Evolutionary conservation across 2,888 invertebrate genomes (phyloP).

Genomic region (Bugulina stolonifera): DNA sequence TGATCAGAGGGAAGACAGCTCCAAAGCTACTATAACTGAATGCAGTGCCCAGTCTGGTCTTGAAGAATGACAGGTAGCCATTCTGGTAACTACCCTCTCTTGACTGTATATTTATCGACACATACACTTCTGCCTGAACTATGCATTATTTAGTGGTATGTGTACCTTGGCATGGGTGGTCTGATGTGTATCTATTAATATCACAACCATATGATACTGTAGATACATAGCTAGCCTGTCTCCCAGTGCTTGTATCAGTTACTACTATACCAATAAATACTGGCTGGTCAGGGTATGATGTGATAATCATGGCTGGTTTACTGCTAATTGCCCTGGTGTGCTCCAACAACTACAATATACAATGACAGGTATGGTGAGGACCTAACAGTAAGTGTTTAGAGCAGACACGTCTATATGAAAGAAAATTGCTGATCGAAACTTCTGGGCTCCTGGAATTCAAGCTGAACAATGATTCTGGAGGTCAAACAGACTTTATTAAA

Average conservation of each 20-base stretch:
- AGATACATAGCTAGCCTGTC: not conserved
- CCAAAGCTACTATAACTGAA: no score
- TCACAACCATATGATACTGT: conserved; percentile 3
- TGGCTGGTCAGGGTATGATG: conserved; percentile 16
- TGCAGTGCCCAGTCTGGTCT: no score
- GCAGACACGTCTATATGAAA: no score
- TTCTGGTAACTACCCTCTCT: not conserved
- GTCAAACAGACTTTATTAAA: no score
- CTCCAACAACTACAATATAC: not conserved
- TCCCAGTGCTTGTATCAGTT: not conserved
- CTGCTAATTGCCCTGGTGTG: not conserved
- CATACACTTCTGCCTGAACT: not conserved
- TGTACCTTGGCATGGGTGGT: conserved; percentile 10
- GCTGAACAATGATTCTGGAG: no score
- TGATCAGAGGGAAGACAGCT: no score
- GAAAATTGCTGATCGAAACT: no score
- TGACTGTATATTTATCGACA: no score
- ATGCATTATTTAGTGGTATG: not conserved
- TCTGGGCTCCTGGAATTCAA: no score
- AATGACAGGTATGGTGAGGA: no score
- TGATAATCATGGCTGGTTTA: conserved; percentile 3
- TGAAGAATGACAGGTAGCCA: not conserved
- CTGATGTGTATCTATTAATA: not conserved
- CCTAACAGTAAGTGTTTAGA: no score
- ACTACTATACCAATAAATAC: not conserved